phyloP scores from a whole-genome alignment of 2,888 invertebrate genomes.

The Dryomyza anilis region DNA sequence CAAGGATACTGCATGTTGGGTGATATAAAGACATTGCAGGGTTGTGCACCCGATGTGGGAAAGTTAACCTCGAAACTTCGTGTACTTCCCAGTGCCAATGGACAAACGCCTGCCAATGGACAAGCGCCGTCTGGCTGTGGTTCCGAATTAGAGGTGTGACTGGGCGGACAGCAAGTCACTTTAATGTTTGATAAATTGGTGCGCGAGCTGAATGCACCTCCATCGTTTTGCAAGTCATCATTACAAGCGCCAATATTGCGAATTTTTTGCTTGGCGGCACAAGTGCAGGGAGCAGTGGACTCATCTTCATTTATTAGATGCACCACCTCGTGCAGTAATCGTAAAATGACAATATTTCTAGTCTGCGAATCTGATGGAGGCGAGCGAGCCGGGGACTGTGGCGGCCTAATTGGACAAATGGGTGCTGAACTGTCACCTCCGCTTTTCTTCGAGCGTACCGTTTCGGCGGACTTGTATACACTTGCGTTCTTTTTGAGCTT shows the following conservation, averaged over 20 bases:
- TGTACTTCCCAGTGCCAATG: neutral
- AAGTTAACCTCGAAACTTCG: neutral
- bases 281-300: neutral
- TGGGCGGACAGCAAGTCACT: neutral
- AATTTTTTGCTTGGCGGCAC: constrained; percentile 22
- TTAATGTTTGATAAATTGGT: constrained; percentile 21
- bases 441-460: no score
- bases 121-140: neutral
- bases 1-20: constrained; percentile 1
- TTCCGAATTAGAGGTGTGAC: neutral
- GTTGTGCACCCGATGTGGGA: neutral
- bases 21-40: constrained; percentile 26
- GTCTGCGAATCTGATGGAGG: no score
- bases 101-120: no score
- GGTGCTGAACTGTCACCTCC: no score
- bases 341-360: constrained; percentile 28
- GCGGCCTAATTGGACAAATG: no score
- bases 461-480: neutral
- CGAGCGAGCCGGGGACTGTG: neutral
- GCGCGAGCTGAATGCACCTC: constrained; percentile 23
- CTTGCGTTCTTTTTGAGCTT: neutral
- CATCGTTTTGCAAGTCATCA: constrained; percentile 14
- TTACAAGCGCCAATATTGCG: constrained; percentile 23
- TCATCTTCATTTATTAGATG: constrained; percentile 32
- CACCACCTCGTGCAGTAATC: constrained; percentile 33